Evolutionary conservation across 2,797 vertebrate genomes (phyloP), one percentile per base, ranked within the genome.

Genomic region (Choloepus didactylus): DNA sequence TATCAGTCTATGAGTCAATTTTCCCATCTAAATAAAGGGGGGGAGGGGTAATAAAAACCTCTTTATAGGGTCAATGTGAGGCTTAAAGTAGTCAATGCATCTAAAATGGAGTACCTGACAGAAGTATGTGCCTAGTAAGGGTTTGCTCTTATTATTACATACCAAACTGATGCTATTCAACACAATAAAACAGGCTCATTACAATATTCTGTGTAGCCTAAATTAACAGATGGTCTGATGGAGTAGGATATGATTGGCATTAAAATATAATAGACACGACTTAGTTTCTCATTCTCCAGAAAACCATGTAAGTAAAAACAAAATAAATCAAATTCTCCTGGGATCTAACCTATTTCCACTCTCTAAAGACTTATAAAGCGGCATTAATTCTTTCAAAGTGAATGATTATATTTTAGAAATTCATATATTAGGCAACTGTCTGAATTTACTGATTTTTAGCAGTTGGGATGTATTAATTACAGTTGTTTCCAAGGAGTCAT

Each of bases 301-400:
- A 97, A 96, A 87, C 87, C 23, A 8, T 81, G 6, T 62, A 96
- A 94, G 7, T 84, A 66, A 93, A 94, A 94, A 64, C 38, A 92
- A 88, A 79, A 84, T 76, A 92, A 62, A 27, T 5, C 29, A 86
- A 62, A 46, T 2, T 25, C 25, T 67, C 31, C 6, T 64, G 29
- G 25, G 9, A 64, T 38, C 27, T 76, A 94, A 81, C 29, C 44
- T 73, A 93, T 76, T 93, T 82, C 25, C 1, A 62, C 12, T 31
- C 18, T 77, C 92, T 62, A 46, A 69, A 41, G 79, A 31, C 59
- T 31, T 64, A 62, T 82, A 64, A 67, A 16, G 29, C n/a, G n/a
- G 9, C 75, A 83, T 84, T 94, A 70, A 76, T 85, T 93, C 35
- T 92, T 82, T 96, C 25, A 62, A 89, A 92, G 51, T 72, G 35